phyloP scores from a whole-genome alignment of 2,888 invertebrate species.

The Zeuzera pyrina region DNA sequence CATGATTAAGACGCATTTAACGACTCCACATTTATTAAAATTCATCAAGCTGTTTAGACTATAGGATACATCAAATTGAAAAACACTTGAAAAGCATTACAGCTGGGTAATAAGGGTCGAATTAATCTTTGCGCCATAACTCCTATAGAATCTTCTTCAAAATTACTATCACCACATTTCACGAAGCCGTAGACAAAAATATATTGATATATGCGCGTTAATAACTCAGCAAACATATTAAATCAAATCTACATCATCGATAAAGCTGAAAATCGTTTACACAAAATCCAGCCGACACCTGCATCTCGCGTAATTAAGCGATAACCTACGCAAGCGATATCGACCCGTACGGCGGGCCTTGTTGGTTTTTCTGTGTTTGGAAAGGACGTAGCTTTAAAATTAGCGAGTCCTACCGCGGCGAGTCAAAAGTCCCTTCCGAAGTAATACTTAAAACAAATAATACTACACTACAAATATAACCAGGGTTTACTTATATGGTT shows the following conservation, averaged over 20 bases:
- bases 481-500: constrained; percentile 14
- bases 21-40: no score
- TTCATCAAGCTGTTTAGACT: no score
- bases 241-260: constrained; percentile 23
- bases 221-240: constrained; percentile 44
- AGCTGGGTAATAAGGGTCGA: no score
- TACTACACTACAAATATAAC: no score
- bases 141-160: no score
- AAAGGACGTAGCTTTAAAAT: constrained; percentile 52
- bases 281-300: not conserved
- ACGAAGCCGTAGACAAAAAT: constrained; percentile 18
- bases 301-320: constrained; percentile 3
- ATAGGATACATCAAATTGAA: no score
- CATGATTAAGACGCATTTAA: no score
- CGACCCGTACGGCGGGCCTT: constrained; percentile 26
- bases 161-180: constrained; percentile 28
- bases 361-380: constrained; percentile 51
- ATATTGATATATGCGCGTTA: constrained; percentile 43
- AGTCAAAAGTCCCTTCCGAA: constrained; percentile 27
- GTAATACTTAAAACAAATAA: constrained; percentile 36
- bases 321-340: constrained; percentile 14
- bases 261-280: constrained; percentile 24
- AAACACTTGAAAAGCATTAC: no score
- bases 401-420: constrained; percentile 65
- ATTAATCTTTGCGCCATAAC: no score